Evolutionary conservation across 1,140 invertebrate genomes (phyloP).

Genomic region (Platyscapa corneri): DNA sequence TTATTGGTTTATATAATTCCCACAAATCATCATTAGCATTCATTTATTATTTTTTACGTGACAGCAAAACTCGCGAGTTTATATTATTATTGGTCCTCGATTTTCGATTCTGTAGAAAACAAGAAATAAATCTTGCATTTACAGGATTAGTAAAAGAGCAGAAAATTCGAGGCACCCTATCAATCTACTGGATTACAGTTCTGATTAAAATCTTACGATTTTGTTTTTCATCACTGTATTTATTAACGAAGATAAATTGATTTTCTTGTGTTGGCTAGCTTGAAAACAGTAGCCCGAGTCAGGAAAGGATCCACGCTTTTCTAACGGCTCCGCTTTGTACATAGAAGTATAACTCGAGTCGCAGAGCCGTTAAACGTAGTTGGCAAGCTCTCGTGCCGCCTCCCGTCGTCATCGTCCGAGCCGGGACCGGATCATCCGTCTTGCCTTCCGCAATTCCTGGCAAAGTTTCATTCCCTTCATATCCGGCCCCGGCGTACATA

Average conservation of each 20-base stretch:
- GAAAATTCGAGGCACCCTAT: too few species aligned
- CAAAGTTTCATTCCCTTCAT: constrained; percentile 46
- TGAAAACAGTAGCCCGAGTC: too few species aligned
- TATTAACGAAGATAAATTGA: neutral
- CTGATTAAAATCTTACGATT: too few species aligned
- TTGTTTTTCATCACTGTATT: neutral
- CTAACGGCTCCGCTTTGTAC: neutral
- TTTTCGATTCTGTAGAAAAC: too few species aligned
- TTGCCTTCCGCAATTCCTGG: constrained; percentile 29
- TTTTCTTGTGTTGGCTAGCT: neutral
- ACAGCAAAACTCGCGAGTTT: too few species aligned
- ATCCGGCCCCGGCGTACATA: constrained; percentile 11
- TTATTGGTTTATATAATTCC: too few species aligned
- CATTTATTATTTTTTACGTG: too few species aligned
- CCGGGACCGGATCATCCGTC: constrained; percentile 32
- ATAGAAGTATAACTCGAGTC: neutral
- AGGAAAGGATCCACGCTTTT: neutral
- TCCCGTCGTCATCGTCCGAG: neutral
- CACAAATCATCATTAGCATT: too few species aligned
- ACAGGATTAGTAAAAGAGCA: too few species aligned
- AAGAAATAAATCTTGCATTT: too few species aligned
- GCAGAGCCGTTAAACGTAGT: constrained; percentile 45
- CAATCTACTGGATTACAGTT: too few species aligned
- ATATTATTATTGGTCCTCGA: too few species aligned
- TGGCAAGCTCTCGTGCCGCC: constrained; percentile 18